Evolutionary conservation across 2,797 vertebrate genomes (phyloP).

Genomic region (Ambastaia sidthimunki): DNA sequence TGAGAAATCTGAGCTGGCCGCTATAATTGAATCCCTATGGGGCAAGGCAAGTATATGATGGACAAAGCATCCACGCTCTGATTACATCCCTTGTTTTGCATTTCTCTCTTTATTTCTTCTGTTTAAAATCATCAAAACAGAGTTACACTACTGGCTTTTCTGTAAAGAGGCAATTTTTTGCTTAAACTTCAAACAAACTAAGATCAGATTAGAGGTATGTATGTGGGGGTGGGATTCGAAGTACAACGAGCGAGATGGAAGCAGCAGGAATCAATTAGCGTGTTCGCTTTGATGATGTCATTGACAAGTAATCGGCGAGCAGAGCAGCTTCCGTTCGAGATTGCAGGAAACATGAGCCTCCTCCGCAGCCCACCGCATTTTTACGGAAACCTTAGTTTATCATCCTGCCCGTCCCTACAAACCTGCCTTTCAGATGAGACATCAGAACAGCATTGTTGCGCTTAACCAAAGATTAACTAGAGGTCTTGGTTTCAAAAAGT

Average conservation of each 20-base stretch:
- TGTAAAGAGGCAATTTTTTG: slow-evolving; percentile 46
- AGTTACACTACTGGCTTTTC: slow-evolving; percentile 16
- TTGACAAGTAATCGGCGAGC: slow-evolving; percentile 75
- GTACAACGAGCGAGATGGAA: slow-evolving; percentile 36
- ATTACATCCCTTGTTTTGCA: slow-evolving; percentile 23
- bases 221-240: slow-evolving; percentile 5
- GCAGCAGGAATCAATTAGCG: slow-evolving; percentile 83
- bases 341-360: slow-evolving; percentile 66
- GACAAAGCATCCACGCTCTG: slow-evolving; percentile 46
- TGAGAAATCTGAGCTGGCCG: slow-evolving; percentile 52
- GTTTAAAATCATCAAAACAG: slow-evolving; percentile 36
- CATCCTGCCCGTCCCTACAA: slow-evolving; percentile 1
- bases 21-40: slow-evolving; percentile 64
- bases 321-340: slow-evolving; percentile 76
- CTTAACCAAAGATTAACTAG: not conserved
- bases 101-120: slow-evolving; percentile 48
- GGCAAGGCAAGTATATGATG: slow-evolving; percentile 46
- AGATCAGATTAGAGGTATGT: slow-evolving; percentile 50
- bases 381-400: slow-evolving; percentile 49
- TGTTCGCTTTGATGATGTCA: slow-evolving; percentile 82
- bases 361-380: slow-evolving; percentile 28
- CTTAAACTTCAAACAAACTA: slow-evolving; percentile 48
- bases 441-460: not conserved
- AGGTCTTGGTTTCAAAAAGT: not conserved
- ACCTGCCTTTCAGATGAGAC: not conserved